Conservation (phyloP, 2,797 vertebrate species). For the Catostomus latipinnis region DNA sequence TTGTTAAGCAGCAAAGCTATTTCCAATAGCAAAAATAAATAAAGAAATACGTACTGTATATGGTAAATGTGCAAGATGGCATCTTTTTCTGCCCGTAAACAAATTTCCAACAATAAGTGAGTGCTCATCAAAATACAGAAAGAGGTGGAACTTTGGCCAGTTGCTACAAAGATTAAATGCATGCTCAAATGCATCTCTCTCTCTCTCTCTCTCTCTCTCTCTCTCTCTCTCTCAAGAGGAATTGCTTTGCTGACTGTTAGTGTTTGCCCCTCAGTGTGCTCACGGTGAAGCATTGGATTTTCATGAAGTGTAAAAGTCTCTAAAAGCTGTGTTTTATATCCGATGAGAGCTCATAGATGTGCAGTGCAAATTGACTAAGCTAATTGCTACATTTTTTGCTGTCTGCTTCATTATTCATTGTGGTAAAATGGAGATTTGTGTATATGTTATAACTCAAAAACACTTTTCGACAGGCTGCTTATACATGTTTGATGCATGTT, state of each 20-base stretch:
- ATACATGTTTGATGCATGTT: constrained; percentile 12
- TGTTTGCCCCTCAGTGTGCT: constrained; percentile 36
- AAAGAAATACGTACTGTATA: not conserved
- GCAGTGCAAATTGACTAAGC: constrained; percentile 31
- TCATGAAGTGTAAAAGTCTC: constrained; percentile 45
- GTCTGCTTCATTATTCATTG: constrained; percentile 41
- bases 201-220: constrained; percentile 2
- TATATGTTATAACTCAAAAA: constrained; percentile 10
- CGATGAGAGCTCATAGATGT: constrained; percentile 20
- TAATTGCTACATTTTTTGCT: constrained; percentile 45
- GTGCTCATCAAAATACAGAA: constrained; percentile 40
- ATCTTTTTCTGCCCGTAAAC: constrained; percentile 28
- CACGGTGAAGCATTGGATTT: constrained; percentile 38
- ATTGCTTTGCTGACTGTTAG: constrained; percentile 12
- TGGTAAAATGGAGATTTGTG: constrained; percentile 38
- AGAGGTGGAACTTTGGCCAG: constrained; percentile 23
- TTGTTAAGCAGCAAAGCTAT: constrained; percentile 21
- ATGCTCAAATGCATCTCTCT: constrained; percentile 1
- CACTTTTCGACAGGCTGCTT: constrained; percentile 16
- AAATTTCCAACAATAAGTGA: constrained; percentile 41
- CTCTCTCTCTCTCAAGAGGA: not conserved
- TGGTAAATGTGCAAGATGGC: constrained; percentile 28
- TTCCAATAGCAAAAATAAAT: constrained; percentile 21
- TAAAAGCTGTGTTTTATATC: constrained; percentile 43
- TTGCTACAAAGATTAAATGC: constrained; percentile 33